Base-by-base conservation (phyloP, 2,888 invertebrate species). In the Platycheirus albimanus region DNA sequence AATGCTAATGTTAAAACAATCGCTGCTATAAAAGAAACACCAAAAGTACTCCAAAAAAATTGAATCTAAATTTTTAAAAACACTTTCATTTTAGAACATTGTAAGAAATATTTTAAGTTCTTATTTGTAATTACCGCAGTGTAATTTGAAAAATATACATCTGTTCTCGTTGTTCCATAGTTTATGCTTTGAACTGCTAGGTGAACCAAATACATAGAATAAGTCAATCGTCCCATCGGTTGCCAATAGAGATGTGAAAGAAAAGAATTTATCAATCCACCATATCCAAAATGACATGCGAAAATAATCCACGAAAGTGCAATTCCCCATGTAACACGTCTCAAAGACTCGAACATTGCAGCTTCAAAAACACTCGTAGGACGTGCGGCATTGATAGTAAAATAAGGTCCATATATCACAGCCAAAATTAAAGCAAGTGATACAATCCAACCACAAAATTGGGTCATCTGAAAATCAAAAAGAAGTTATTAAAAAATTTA, bases 241-340 rank as follows among this genome's bases (percentile, higher is more conserved):
- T 89, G 89, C 85, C 90, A 90, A 84, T 88, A 87, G 20, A 87
- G 64, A 87, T 89, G 89, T 3, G 90, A 89, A 3, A 90, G 81
- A 80, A 90, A 89, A 64, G 88, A 87, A 19, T 91, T 89, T 17
- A 91, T 85, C 2, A 89, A 41, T 2, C 90, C 91, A 0, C 91
- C 90, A 51, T 89, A 89, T 1, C 89, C 90, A 69, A 89, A 89
- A 70, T 89, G 88, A 43, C 91, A 91, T 28, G 90, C 88, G 88
- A 90, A 90, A 13, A 90, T 88, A 38, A 90, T 88, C 89, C 90
- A 90, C 1, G 87, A 88, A 30, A 90, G 87, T 28, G 87, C 70
- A 1, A 88, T 13, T 10, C 88, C 87, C 90, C 90, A 90, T 2
- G 88, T 81, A 24, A 86, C 85, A 30, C 91, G 88, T 76, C 87